phyloP scores from a whole-genome alignment of 2,797 vertebrate species.

The Caiman crocodilus region DNA sequence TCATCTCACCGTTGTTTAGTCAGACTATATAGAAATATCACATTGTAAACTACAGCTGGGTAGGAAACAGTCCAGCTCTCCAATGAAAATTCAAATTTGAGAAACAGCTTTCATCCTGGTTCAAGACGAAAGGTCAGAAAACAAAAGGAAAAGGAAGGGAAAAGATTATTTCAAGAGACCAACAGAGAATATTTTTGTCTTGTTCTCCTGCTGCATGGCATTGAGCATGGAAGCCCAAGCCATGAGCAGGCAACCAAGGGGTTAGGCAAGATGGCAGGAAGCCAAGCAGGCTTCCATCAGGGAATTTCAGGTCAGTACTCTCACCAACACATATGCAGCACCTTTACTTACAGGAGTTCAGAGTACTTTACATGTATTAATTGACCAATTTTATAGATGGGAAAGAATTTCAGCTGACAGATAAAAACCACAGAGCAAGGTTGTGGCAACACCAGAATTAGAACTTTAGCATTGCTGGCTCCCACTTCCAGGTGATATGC shows the following conservation, averaged over 20 bases:
- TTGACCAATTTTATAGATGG: constrained; percentile 40
- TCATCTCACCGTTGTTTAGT: not conserved
- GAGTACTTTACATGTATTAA: constrained; percentile 28
- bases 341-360: constrained; percentile 61
- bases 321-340: not conserved
- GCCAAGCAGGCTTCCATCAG: constrained; percentile 71
- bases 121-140: constrained; percentile 46
- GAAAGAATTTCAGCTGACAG: constrained; percentile 47
- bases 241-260: constrained; percentile 36
- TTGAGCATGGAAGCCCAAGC: constrained; percentile 36
- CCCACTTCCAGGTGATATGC: not conserved
- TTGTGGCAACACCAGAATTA: not conserved
- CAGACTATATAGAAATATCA: not conserved
- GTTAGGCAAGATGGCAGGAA: constrained; percentile 58
- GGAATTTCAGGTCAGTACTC: constrained; percentile 56
- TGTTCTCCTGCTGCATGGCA: constrained; percentile 42
- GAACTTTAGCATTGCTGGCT: not conserved
- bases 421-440: constrained; percentile 35
- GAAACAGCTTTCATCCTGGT: constrained; percentile 18
- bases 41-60: not conserved
- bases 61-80: not conserved
- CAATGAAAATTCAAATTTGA: not conserved
- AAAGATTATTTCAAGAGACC: not conserved
- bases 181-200: constrained; percentile 3
- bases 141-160: not conserved